Conservation (phyloP, 2,888 invertebrate species). For the Phasia obesa region DNA sequence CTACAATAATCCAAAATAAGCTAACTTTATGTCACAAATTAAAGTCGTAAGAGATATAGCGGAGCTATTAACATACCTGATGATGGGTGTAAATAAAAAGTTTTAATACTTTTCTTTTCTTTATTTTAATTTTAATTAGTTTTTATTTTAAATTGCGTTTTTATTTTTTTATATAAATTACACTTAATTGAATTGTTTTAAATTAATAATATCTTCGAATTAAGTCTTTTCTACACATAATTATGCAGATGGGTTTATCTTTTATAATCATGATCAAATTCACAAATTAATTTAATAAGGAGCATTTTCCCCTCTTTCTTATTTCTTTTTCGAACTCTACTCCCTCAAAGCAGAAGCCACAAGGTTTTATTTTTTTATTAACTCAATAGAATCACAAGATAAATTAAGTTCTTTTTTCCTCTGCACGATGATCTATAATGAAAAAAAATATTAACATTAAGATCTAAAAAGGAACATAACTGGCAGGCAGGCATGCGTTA, state of each 20-base stretch:
- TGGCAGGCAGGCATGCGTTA: constrained; percentile 62
- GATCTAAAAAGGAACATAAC: constrained; percentile 43
- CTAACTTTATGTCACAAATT: too few species aligned
- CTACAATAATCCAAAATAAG: too few species aligned
- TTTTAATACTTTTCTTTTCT: too few species aligned
- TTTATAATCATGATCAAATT: constrained; percentile 25
- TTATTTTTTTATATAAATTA: not conserved
- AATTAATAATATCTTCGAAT: not conserved
- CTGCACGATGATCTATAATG: constrained; percentile 33
- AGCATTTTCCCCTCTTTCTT: not conserved
- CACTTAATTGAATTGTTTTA: constrained; percentile 17
- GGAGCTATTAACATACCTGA: too few species aligned
- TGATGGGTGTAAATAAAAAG: too few species aligned
- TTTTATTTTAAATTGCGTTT: not conserved
- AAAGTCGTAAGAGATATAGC: too few species aligned
- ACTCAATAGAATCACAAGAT: constrained; percentile 48
- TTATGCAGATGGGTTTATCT: constrained; percentile 8
- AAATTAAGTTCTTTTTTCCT: constrained; percentile 50
- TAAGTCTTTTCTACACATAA: constrained; percentile 26
- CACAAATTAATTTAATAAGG: constrained; percentile 43
- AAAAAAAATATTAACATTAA: constrained; percentile 23
- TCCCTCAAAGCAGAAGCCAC: not conserved
- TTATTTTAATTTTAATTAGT: too few species aligned
- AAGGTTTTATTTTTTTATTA: constrained; percentile 30
- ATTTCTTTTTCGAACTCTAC: constrained; percentile 16